Base-by-base conservation (phyloP, 2,797 vertebrate species). In the Saxicola maurus region DNA sequence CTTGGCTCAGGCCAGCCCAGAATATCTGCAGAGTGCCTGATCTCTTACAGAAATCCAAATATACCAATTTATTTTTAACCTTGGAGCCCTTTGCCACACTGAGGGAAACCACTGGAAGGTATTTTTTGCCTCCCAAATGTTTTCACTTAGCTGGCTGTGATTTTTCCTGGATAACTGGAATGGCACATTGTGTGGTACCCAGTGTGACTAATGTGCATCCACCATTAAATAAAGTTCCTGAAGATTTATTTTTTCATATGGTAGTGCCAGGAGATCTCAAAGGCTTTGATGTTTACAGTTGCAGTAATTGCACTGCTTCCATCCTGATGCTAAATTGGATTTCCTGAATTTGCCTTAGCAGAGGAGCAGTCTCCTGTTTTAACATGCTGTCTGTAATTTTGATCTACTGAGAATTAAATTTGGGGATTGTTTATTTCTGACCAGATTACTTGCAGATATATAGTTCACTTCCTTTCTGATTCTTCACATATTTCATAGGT, bases 281-380 rank as follows among this genome's bases (percentile, higher is more conserved):
- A 76, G 66, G 15, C 6, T 17, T 66, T 79, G 86, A 67, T 85
- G 66, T 13, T 68, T 78, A 24, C 62, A 57, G 48, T 82, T 42
- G 7, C 43, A 81, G 35, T 84, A 83, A 81, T 66, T 90, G 45
- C 37, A 37, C 43, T 52, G 68, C 40, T 23, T 52, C 77, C 77
- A 40, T 86, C 85, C 45, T 40, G 82, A 76, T 95, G 65, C 76
- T 35, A 95, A 86, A 89, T 94, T 42, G 66, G 61, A 69, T 95
- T 90, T 93, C 57, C 73, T 89, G 78, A 61, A 61, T 71, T 86
- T 75, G 62, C 68, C 71, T 67, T 48, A 91, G 66, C 66, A 76
- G 19, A 37, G 69, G 43, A 75, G 30, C 38, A 67, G 4, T 53
- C 66, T 83, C 66, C 46, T 24, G 3, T 75, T 88, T 78, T 86